Percentiles rank a stretch among this genome's conserved stretches.
These are phyloP conservation scores for human DNA, from an alignment of 2,113 vertebrate species.

Conservation along the genomic window DNA sequence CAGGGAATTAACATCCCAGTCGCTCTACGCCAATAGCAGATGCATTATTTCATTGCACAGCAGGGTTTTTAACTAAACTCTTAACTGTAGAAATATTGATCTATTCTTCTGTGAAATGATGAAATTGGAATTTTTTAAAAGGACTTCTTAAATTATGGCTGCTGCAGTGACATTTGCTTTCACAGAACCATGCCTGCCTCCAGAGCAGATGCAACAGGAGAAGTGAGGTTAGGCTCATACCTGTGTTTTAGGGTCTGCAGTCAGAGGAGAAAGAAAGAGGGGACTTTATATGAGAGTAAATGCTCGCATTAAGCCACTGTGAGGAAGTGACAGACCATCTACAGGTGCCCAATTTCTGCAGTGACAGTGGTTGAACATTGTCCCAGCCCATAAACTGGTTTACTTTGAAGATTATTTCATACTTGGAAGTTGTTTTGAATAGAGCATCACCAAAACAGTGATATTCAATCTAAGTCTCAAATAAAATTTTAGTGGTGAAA, in stretches of 20 bases:
- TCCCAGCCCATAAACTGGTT: neutral
- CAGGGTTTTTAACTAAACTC: constrained; percentile 83
- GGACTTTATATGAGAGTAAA: neutral
- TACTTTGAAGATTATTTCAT: neutral
- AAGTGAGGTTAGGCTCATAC: constrained; percentile 31
- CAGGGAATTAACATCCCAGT: constrained; percentile 87
- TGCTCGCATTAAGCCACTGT: neutral
- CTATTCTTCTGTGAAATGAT: constrained; percentile 82
- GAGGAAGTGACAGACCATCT: neutral
- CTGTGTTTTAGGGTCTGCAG: neutral
- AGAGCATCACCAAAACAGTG: neutral
- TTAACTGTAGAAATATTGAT: constrained; percentile 84
- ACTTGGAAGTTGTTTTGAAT: neutral
- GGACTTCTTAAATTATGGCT: constrained; percentile 76
- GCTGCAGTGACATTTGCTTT: constrained; percentile 71
- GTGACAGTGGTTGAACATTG: neutral
- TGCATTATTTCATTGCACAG: constrained; percentile 82
- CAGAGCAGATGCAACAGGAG: neutral
- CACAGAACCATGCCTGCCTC: constrained; percentile 22
- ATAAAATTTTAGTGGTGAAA: neutral
- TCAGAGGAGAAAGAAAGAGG: neutral
- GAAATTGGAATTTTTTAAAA: constrained; percentile 80
- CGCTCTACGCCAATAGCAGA: constrained; percentile 79
- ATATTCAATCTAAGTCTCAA: neutral
- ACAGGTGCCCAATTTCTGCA: neutral